phyloP scores from a whole-genome alignment of 2,888 invertebrate species.

The Phortica okadai region DNA sequence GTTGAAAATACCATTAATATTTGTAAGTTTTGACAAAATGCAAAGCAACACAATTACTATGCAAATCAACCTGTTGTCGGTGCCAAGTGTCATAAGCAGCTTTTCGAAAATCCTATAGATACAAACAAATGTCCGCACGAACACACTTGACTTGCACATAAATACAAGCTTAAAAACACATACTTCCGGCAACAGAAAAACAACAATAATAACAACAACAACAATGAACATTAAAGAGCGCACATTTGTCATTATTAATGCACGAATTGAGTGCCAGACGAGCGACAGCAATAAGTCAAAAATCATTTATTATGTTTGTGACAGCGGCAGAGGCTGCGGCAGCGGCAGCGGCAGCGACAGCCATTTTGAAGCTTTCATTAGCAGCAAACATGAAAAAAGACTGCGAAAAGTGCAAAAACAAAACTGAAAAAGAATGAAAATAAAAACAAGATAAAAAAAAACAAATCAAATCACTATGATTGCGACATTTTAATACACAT shows the following conservation, averaged over 20 bases:
- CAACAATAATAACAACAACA: neutral
- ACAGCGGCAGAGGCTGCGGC: slow-evolving; percentile 19
- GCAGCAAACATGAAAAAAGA: neutral
- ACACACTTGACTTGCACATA: neutral
- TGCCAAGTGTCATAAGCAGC: neutral
- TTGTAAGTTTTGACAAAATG: neutral
- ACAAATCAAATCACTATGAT: slow-evolving; percentile 46
- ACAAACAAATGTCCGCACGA: neutral
- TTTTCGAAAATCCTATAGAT: neutral
- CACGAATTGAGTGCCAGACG: slow-evolving; percentile 15
- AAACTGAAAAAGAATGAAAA: neutral
- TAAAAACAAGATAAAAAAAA: slow-evolving; percentile 17
- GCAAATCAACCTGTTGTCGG: neutral
- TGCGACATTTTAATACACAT: neutral
- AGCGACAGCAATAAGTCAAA: slow-evolving; percentile 11
- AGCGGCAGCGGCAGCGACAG: slow-evolving; percentile 31
- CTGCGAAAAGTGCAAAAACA: neutral
- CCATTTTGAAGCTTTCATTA: slow-evolving; percentile 58
- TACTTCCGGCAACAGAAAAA: neutral
- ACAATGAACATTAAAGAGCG: neutral
- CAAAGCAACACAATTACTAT: neutral
- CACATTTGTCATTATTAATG: slow-evolving; percentile 32
- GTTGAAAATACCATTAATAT: too few relatives aligned
- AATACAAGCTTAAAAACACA: neutral
- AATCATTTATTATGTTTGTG: slow-evolving; percentile 19